Evolutionary conservation across 2,797 vertebrate genomes (phyloP).

Genomic region (Oophaga sylvatica): DNA sequence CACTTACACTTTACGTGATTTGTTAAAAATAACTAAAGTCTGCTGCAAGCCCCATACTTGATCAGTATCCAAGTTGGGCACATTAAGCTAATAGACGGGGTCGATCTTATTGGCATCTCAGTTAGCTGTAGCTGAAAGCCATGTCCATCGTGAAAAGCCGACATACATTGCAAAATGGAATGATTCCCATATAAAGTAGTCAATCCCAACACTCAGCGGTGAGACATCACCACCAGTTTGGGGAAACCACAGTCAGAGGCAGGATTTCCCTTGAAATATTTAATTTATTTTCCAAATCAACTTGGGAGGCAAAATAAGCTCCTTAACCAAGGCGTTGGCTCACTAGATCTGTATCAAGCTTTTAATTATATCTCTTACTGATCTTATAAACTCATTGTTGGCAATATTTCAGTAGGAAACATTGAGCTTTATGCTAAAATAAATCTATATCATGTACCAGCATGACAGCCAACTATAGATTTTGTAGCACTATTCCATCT

Average conservation of each 20-base stretch:
- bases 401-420: constrained; percentile 30
- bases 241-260: neutral
- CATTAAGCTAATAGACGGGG: too few species aligned
- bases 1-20: too few species aligned
- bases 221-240: neutral
- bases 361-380: constrained; percentile 42
- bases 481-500: neutral
- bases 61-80: too few species aligned
- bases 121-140: neutral
- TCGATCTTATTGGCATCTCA: too few species aligned
- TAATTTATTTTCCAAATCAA: constrained; percentile 33
- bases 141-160: neutral
- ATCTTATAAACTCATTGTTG: constrained; percentile 46
- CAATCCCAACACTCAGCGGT: neutral
- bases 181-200: neutral
- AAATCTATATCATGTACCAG: constrained; percentile 35
- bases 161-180: neutral
- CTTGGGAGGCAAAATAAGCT: constrained; percentile 46
- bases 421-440: neutral
- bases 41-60: too few species aligned
- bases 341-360: constrained; percentile 32
- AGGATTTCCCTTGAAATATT: neutral
- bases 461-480: constrained; percentile 29
- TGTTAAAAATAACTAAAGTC: too few species aligned
- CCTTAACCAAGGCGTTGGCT: constrained; percentile 41